A percentile compares a stretch with the other conserved stretches of the same genome.
phyloP scores from a whole-genome alignment of 1,140 invertebrate species.

The Drosophila sucinea region DNA sequence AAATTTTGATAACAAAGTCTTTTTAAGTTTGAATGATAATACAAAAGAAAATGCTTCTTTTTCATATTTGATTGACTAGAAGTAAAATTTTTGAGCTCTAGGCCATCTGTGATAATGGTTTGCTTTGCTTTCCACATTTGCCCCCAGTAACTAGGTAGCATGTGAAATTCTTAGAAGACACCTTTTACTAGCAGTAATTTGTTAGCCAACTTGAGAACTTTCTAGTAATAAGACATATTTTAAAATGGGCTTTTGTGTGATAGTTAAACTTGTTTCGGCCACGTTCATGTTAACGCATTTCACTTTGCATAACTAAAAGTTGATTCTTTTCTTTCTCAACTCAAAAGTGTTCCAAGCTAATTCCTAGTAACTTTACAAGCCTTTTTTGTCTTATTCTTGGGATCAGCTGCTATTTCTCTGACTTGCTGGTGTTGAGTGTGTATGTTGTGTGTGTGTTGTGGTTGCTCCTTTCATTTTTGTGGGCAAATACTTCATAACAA shows the following conservation, averaged over 20 bases:
- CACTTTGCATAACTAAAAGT: constrained; percentile 12
- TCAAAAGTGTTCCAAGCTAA: constrained; percentile 56
- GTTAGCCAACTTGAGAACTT: not conserved
- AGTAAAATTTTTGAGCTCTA: no score
- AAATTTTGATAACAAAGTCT: no score
- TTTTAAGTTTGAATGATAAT: no score
- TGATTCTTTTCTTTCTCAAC: constrained; percentile 7
- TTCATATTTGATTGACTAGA: no score
- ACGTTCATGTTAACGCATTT: constrained; percentile 38
- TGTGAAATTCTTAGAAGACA: no score
- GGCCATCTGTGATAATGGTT: no score
- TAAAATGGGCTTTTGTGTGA: not conserved
- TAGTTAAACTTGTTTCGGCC: constrained; percentile 3
- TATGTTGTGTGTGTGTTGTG: not conserved
- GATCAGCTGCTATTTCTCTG: not conserved
- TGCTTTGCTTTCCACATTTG: no score
- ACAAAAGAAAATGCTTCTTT: no score
- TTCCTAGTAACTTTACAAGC: constrained; percentile 51
- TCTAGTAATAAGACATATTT: not conserved
- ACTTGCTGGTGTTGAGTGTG: not conserved
- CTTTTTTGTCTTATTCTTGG: not conserved
- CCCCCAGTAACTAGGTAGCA: no score
- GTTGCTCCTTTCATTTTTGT: constrained; percentile 33
- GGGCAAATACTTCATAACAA: constrained; percentile 73
- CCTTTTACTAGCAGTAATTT: no score